Conservation (phyloP, 2,113 vertebrate species). For the Actenoides lindsayi region DNA sequence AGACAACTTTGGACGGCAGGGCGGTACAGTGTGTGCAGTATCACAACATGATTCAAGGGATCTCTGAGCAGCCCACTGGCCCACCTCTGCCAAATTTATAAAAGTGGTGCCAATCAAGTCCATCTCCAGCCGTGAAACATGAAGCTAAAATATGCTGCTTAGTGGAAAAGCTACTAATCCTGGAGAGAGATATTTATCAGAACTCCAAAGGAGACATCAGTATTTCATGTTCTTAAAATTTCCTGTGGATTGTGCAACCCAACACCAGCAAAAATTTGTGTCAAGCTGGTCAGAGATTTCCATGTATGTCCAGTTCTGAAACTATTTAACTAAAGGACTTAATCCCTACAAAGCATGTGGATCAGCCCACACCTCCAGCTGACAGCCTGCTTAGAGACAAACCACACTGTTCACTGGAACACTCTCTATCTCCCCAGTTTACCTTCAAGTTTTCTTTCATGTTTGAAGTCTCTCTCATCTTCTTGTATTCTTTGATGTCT, state of each 20-base stretch:
- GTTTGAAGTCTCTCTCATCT: conserved; percentile 76
- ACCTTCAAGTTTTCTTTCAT: conserved; percentile 87
- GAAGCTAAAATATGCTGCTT: background rate
- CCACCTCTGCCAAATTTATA: background rate
- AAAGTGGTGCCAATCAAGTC: background rate
- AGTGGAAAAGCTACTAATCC: background rate
- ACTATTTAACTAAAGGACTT: background rate
- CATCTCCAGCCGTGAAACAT: background rate
- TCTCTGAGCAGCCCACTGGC: background rate
- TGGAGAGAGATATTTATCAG: background rate
- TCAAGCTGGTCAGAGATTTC: background rate
- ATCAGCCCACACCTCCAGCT: conserved; percentile 25
- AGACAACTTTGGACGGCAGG: background rate
- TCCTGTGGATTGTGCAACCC: background rate
- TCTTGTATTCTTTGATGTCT: conserved; percentile 82
- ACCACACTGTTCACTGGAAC: conserved; percentile 25
- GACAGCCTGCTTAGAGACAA: conserved; percentile 33
- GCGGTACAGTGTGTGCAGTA: background rate
- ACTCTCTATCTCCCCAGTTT: conserved; percentile 20
- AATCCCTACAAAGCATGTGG: background rate
- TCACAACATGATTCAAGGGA: background rate
- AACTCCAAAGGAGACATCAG: background rate
- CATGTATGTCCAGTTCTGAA: background rate
- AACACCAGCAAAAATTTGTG: background rate
- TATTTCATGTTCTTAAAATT: background rate